Evolutionary conservation across 1,140 invertebrate genomes (phyloP).

Genomic region (Battus philenor): DNA sequence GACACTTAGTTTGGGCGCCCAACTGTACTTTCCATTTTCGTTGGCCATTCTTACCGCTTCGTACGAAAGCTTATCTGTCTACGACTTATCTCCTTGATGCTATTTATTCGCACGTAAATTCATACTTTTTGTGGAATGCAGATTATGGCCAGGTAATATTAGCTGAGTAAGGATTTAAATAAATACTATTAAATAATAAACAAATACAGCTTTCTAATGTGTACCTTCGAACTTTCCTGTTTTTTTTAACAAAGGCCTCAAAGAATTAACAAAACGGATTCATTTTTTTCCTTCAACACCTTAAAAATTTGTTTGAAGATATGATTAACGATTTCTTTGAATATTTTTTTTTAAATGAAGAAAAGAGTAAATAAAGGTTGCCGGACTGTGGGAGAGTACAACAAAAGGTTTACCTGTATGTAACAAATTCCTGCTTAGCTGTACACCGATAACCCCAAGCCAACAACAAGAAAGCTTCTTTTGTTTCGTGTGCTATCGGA

Average conservation of each 20-base stretch:
- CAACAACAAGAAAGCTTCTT: slow-evolving; percentile 47
- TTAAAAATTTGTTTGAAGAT: slow-evolving; percentile 52
- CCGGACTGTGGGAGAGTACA: slow-evolving; percentile 10
- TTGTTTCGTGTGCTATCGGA: slow-evolving; percentile 73
- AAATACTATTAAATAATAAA: slow-evolving; percentile 67
- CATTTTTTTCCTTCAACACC: slow-evolving; percentile 45
- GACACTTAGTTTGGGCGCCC: slow-evolving; percentile 18
- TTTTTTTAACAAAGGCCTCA: slow-evolving; percentile 53
- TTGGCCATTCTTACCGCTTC: slow-evolving; percentile 17
- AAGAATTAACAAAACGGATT: slow-evolving; percentile 57
- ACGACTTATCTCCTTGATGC: slow-evolving; percentile 38
- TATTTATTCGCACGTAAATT: slow-evolving; percentile 55
- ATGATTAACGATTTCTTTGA: slow-evolving; percentile 32
- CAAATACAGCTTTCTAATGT: slow-evolving; percentile 49
- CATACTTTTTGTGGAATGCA: slow-evolving; percentile 40
- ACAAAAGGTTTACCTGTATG: slow-evolving; percentile 41
- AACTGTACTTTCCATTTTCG: slow-evolving; percentile 14
- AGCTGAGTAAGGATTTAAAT: slow-evolving; percentile 61
- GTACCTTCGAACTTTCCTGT: slow-evolving; percentile 24
- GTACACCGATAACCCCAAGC: slow-evolving; percentile 40
- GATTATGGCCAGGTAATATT: slow-evolving; percentile 62
- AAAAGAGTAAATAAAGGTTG: slow-evolving; percentile 23
- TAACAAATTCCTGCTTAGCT: slow-evolving; percentile 29
- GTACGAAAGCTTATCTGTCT: slow-evolving; percentile 16
- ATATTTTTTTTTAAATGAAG: slow-evolving; percentile 25